phyloP scores from a whole-genome alignment of 1,140 invertebrate species.

The Zaprionus camerounensis region DNA sequence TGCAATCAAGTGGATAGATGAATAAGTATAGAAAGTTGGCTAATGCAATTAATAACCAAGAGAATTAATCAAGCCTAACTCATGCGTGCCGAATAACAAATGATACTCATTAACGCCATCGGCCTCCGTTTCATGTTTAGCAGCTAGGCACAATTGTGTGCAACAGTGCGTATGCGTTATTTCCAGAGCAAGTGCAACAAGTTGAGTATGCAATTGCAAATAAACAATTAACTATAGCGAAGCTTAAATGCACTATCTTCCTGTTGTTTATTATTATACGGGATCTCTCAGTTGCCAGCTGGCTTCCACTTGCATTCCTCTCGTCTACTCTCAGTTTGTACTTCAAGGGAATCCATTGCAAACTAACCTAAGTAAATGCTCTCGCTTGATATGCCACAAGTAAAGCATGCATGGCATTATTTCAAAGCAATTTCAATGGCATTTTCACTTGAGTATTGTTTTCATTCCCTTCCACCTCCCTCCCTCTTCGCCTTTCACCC shows the following conservation, averaged over 20 bases:
- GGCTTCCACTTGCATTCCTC: background rate
- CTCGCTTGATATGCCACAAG: background rate
- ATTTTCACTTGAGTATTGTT: constrained; percentile 53
- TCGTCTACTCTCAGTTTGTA: background rate
- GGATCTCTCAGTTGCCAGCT: background rate
- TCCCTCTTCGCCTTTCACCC: background rate
- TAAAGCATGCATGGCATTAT: constrained; percentile 19
- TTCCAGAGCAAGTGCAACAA: constrained; percentile 20
- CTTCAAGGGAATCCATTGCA: constrained; percentile 1
- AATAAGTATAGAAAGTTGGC: background rate
- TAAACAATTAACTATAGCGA: background rate
- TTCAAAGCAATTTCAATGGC: constrained; percentile 56
- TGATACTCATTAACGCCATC: constrained; percentile 24
- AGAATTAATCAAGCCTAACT: constrained; percentile 15
- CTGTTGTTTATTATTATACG: background rate
- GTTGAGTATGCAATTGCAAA: constrained; percentile 7
- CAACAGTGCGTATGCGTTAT: constrained; percentile 31
- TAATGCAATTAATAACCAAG: constrained; percentile 8
- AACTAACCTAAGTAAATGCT: background rate
- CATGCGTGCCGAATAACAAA: constrained; percentile 43
- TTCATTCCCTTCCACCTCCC: background rate
- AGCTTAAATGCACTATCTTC: constrained; percentile 1
- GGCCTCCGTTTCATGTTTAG: constrained; percentile 8
- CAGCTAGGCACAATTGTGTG: constrained; percentile 12
- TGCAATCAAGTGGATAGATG: background rate